Evolutionary conservation across 1,140 invertebrate species (phyloP), one percentile per base, ranked within the genome.

Genomic region (Globodera ellingtonae): DNA sequence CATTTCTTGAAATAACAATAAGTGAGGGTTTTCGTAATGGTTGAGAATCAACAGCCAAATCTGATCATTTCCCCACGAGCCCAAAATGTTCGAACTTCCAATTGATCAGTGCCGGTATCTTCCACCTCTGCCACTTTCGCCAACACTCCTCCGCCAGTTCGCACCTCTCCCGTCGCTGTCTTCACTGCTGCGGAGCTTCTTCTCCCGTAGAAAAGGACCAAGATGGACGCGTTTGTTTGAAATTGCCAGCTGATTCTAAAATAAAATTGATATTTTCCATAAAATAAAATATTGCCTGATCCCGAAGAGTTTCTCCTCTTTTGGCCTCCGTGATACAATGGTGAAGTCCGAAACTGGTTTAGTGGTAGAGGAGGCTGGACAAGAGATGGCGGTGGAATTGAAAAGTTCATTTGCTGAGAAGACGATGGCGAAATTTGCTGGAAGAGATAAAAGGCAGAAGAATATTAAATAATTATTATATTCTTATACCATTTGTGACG

Each of bases 281-380:
- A 52, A 75, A 75, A 75, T 75, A 74, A 74, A 52, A n/a, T 15
- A 59, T 66, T 65, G 47, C 75, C 75, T 46, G 59, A n/a, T 10
- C 8, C 56, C 15, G 62, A 46, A 44, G 75, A 77, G 15, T 77
- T 77, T 47, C 75, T 21, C 21, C 75, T 35, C 10, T 77, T 77
- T 48, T 65, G 62, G 56, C 56, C 56, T 62, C 10, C 10, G 6
- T 13, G 56, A 62, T 77, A 65, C 62, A 77, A 13, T 67, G 69
- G 44, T 75, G 13, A 4, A 21, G 65, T 24, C 48, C 65, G 59
- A n/a, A 67, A 50, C 21, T 77, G 50, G 13, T 65, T 76, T 9
- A 52, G 77, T 35, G 66, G 78, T 18, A 69, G 47, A 18, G 78
- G 78, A 5, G 78, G 73, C 13, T 71, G 78, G 47, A 79, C 21